Evolutionary conservation across 2,113 vertebrate genomes (phyloP), one percentile per base, ranked within the genome.

Genomic region (Dendropsophus ebraccatus): DNA sequence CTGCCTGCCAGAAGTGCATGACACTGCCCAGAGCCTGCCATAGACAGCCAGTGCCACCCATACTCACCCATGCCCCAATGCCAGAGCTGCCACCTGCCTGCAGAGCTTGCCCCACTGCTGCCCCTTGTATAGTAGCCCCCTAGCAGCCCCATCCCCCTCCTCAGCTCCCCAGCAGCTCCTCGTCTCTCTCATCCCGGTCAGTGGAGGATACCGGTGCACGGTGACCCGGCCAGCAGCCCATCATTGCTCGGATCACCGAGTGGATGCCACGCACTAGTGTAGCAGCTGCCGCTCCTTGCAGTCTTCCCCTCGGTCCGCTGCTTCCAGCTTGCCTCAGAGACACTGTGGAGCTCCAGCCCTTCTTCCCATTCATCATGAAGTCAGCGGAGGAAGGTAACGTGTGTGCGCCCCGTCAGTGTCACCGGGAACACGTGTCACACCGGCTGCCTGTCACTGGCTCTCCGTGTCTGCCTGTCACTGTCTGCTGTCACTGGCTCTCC

Each of bases 331-430:
- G 91, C 90, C 90, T 90, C 86, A 92, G 91, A 89, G 89, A 95
- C 90, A 91, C 91, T 83, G 88, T 75, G 84, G 92, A 91, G 93
- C 91, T 94, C 89, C 92, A 92, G 88, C 84, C 88, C 88, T 83
- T 90, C 89, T 89, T 86, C 85, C 90, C 90, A 73, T 72, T 81
- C 83, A 75, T 69, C 84, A 97, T 98, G 97, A 97, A 97, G 93
- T 96, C 96, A 80, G 97, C 96, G 79, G 96, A 97, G 88, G 96
- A 98, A 97, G 96, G 96, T 97, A 95, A 89, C 84, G 73, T 60
- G 19, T 70, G 17, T 17, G 21, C n/a, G 62, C 1, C n/a, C 4
- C 17, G 5, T 14, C 19, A n/a, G n/a, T 54, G 49, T 77, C 62
- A 52, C 16, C 17, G 67, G 49, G 28, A 50, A 16, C 37, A 35